phyloP scores from a whole-genome alignment of 2,797 vertebrate species.

The Coracias cyanogaster region DNA sequence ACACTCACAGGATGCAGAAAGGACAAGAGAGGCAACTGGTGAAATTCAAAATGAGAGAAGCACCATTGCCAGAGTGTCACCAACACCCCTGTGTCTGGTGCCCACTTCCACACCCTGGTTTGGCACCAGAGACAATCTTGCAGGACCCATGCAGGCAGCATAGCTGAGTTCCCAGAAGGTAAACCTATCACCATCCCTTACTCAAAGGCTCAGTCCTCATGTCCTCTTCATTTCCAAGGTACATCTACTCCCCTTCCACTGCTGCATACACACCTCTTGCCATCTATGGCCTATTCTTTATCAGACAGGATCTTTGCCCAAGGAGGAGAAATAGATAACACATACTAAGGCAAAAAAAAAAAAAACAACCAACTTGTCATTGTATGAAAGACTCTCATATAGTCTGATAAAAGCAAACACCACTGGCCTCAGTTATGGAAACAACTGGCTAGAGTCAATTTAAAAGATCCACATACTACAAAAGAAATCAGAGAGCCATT shows the following conservation, averaged over 20 bases:
- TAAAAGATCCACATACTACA: not conserved
- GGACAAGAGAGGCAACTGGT: not conserved
- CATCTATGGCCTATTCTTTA: not conserved
- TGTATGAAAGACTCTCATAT: not conserved
- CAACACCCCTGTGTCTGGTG: not conserved
- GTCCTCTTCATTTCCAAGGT: not conserved
- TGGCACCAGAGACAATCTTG: not conserved
- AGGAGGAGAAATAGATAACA: not conserved
- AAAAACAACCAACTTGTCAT: not conserved
- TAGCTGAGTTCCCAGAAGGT: not conserved
- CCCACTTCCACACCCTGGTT: not conserved
- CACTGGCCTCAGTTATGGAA: not conserved
- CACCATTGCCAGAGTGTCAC: not conserved
- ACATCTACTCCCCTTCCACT: fast-evolving
- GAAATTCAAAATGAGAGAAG: not conserved
- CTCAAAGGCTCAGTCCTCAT: not conserved
- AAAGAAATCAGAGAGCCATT: not conserved
- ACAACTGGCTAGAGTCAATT: not conserved
- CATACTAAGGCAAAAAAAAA: not conserved
- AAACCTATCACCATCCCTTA: not conserved
- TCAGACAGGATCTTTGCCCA: not conserved
- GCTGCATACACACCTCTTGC: not conserved
- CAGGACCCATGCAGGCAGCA: not conserved
- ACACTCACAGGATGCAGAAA: not conserved
- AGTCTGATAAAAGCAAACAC: not conserved